A percentile compares a stretch with the other conserved stretches of the same genome.
Evolutionary conservation across 2,797 vertebrate species (phyloP).

Genomic region (Gymnocypris eckloni): DNA sequence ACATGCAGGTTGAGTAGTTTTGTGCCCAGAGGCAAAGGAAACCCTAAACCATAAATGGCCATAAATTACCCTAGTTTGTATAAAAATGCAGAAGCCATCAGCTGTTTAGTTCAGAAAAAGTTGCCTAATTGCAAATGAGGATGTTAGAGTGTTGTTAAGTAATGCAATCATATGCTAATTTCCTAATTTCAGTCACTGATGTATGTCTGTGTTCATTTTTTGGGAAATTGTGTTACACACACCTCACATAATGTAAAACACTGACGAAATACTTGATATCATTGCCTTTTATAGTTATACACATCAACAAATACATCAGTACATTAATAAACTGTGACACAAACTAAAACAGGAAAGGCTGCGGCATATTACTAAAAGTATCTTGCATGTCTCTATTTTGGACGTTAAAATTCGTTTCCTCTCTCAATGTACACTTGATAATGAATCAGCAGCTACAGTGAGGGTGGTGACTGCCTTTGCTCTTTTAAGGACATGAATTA

Average conservation of each 20-base stretch:
- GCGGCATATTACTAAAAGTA: neutral
- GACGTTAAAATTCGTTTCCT: slow-evolving; percentile 65
- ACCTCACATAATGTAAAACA: slow-evolving; percentile 3
- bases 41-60: slow-evolving; percentile 20
- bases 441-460: slow-evolving; percentile 55
- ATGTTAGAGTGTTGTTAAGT: neutral
- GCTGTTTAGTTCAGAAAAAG: neutral
- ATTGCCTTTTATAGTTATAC: neutral
- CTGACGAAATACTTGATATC: neutral
- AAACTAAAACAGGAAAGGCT: neutral
- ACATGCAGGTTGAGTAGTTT: neutral
- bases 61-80: neutral
- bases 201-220: neutral
- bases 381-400: slow-evolving; percentile 33
- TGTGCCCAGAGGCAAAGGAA: slow-evolving; percentile 1
- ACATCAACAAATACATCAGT: neutral
- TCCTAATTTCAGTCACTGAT: neutral
- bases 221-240: neutral
- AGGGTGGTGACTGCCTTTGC: slow-evolving; percentile 19
- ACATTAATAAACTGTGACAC: neutral
- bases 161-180: neutral
- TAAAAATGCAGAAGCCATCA: slow-evolving; percentile 7
- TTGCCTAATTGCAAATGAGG: slow-evolving; percentile 23
- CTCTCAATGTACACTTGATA: slow-evolving; percentile 39
- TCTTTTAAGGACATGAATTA: slow-evolving; percentile 2